These are phyloP conservation scores for Scaptodrosophila latifasciaeformis DNA, from an alignment of 2,888 invertebrate genomes.

Conservation along the genomic window DNA sequence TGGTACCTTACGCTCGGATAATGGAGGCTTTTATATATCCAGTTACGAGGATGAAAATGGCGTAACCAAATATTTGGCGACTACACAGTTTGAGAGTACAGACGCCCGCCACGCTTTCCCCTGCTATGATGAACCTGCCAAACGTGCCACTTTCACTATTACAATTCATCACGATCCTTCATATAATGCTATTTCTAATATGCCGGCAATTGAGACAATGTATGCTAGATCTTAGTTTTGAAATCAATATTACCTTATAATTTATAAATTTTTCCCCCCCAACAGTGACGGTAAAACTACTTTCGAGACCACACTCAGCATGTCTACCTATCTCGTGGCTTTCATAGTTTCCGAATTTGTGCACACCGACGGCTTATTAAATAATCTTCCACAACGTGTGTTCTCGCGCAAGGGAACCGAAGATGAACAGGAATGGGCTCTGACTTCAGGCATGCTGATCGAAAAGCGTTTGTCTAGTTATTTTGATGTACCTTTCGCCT, in stretches of 20 bases:
- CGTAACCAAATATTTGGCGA: conserved; percentile 75
- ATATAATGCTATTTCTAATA: conserved; percentile 71
- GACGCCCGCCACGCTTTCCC: conserved; percentile 83
- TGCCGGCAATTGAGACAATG: conserved; percentile 75
- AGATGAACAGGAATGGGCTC: conserved; percentile 79
- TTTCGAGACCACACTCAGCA: conserved; percentile 77
- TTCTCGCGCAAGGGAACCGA: conserved; percentile 68
- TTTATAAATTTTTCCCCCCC: not conserved
- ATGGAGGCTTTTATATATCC: conserved; percentile 81
- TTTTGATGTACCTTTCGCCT: conserved; percentile 83
- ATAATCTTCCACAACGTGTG: conserved; percentile 60
- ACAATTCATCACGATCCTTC: conserved; percentile 59
- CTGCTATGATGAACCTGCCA: conserved; percentile 81
- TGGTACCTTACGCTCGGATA: conserved; percentile 78
- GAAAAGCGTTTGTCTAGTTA: conserved; percentile 82
- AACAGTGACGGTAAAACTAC: conserved; percentile 48
- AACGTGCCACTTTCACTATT: conserved; percentile 80
- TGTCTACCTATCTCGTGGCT: conserved; percentile 88
- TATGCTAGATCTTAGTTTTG: not conserved
- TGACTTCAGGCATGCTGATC: conserved; percentile 83
- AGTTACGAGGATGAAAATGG: conserved; percentile 73
- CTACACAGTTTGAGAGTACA: conserved; percentile 82
- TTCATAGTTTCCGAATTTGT: conserved; percentile 82
- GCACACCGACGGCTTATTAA: conserved; percentile 48
- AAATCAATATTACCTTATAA: conserved; percentile 15